Conservation (phyloP, 2,797 vertebrate species). For the Oreochromis grahami region DNA sequence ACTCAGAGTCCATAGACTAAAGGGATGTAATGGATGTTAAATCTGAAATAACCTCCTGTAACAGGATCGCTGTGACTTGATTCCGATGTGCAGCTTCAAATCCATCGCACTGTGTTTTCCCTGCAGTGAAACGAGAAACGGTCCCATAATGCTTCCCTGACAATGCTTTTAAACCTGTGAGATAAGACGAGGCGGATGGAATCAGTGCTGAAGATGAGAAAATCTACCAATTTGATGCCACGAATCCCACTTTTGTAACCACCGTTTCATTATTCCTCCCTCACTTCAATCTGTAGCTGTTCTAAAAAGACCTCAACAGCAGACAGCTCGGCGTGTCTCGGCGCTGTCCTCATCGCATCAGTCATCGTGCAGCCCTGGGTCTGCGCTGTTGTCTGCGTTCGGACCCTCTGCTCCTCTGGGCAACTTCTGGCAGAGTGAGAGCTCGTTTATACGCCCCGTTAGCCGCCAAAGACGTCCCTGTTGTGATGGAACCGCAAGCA, state of each 20-base stretch:
- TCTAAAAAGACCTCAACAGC: neutral
- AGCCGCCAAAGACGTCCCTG: conserved; percentile 9
- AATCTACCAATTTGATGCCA: neutral
- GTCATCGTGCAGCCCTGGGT: neutral
- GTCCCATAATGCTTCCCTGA: neutral
- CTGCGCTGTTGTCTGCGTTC: neutral
- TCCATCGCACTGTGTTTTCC: neutral
- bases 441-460: conserved; percentile 34
- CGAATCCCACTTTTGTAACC: neutral
- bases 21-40: neutral
- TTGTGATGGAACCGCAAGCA: conserved; percentile 18
- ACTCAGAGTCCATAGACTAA: neutral
- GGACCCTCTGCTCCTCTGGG: neutral
- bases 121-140: neutral
- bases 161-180: neutral
- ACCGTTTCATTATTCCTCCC: neutral
- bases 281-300: neutral
- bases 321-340: neutral
- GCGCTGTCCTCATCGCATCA: neutral
- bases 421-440: conserved; percentile 8
- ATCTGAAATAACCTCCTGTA: neutral
- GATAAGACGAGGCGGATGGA: neutral
- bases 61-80: neutral
- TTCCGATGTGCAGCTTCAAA: neutral
- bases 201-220: neutral